These are phyloP conservation scores for Nomada ferruginata DNA, from an alignment of 2,888 invertebrate genomes.

Conservation along the genomic window DNA sequence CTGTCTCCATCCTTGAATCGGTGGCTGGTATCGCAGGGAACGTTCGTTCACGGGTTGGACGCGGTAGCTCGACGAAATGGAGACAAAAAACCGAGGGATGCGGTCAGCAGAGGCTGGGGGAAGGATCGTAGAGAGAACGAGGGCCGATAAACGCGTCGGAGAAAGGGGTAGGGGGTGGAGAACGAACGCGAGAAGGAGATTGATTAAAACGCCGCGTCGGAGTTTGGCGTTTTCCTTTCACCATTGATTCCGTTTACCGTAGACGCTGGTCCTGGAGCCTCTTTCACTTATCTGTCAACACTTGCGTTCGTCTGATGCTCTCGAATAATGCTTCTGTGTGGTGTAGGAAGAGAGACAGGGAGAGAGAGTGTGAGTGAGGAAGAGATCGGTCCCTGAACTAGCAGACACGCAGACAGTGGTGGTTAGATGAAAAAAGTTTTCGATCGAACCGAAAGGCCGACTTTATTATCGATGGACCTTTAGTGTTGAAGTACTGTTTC, in stretches of 20 bases:
- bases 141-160: slow-evolving; percentile 34
- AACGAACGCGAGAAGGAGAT: slow-evolving; percentile 65
- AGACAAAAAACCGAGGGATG: slow-evolving; percentile 59
- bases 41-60: slow-evolving; percentile 39
- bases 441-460: slow-evolving; percentile 65
- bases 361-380: not conserved
- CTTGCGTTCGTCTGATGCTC: slow-evolving; percentile 66
- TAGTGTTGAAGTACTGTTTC: not conserved
- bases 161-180: not conserved
- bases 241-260: slow-evolving; percentile 67
- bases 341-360: not conserved
- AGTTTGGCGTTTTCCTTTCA: slow-evolving; percentile 73
- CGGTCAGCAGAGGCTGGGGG: slow-evolving; percentile 34
- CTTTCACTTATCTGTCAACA: slow-evolving; percentile 74
- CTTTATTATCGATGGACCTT: slow-evolving; percentile 61
- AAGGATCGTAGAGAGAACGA: slow-evolving; percentile 9
- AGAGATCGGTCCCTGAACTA: not conserved
- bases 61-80: slow-evolving; percentile 34
- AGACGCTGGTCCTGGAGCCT: slow-evolving; percentile 49
- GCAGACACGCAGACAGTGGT: not conserved
- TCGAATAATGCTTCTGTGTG: slow-evolving; percentile 63
- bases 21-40: slow-evolving; percentile 26
- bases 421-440: slow-evolving; percentile 74
- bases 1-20: not conserved
- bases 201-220: slow-evolving; percentile 71